Evolutionary conservation across 2,113 vertebrate species (phyloP), one percentile per base, ranked within the genome.

Genomic region (Oncorhynchus gorbuscha): DNA sequence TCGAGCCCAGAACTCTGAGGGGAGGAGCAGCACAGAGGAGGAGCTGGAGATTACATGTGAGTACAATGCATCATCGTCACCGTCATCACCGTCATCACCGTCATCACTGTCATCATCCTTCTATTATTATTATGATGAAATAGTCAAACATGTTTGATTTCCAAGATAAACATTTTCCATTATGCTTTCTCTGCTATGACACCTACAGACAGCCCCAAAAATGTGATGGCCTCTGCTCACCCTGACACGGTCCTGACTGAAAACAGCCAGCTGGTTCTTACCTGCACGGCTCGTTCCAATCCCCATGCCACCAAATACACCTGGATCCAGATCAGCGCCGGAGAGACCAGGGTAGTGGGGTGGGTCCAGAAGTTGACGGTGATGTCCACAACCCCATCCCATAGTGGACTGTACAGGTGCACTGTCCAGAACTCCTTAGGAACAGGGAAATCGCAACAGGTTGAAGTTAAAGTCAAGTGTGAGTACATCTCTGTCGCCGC

Each of bases 361-460:
- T 0, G 35, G 12, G n/a, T 2, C 35, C 26, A 59, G 35, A 67
- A 1, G 20, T 28, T 85, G 14, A 39, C 0, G 11, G 1, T 90
- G 0, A 0, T 20, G 3, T 81, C 80, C 3, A 61, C 82, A 1
- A 65, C 70, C 11, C 65, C 24, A 3, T 80, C 81, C 9, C 75
- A 93, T 78, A 77, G 77, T 0, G 91, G 86, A 70, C 0, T 0
- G 5, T 93, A 93, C 76, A 59, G 4, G 30, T 93, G 91, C 65
- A 20, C 30, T 11, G 85, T 82, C 75, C 16, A 0, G 0, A 93
- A 92, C 61, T 0, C 13, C 0, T 39, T 92, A 0, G 91, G 91
- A 77, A 67, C 0, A 1, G 74, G 26, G 45, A 3, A 22, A 14
- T 92, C 90, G 0, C 0, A 9, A 69, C 1, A 5, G 39, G 58